Conservation (phyloP, 2,888 invertebrate species). For the Troglohyphantes excavatus region DNA sequence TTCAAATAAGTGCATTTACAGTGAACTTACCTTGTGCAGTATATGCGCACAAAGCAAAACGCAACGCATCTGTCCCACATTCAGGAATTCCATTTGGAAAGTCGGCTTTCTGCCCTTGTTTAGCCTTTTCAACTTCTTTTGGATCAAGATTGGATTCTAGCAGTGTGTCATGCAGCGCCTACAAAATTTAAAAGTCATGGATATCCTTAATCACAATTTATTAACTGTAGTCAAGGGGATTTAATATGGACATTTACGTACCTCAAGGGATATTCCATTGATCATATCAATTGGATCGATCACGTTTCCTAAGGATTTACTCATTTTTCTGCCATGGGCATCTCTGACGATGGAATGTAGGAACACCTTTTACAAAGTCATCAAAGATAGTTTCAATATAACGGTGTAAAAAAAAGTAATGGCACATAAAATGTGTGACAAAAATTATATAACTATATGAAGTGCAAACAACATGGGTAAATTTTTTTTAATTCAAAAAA, state of each 20-base stretch:
- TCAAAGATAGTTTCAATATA: neutral
- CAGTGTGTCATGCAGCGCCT: constrained; percentile 88
- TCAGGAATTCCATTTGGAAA: constrained; percentile 96
- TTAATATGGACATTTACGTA: constrained; percentile 80
- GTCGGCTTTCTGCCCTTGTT: constrained; percentile 86
- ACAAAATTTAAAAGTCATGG: neutral
- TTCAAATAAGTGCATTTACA: no score
- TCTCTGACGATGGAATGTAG: constrained; percentile 98
- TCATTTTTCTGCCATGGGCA: constrained; percentile 99
- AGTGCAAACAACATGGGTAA: no score
- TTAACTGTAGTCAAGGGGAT: neutral
- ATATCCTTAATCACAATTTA: no score
- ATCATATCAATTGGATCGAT: constrained; percentile 99
- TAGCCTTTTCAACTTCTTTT: constrained; percentile 90
- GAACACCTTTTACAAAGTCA: constrained; percentile 87
- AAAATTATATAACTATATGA: no score
- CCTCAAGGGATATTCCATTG: constrained; percentile 90
- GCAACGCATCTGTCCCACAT: constrained; percentile 96
- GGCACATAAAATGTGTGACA: no score
- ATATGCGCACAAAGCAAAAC: constrained; percentile 94
- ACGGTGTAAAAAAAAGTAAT: no score
- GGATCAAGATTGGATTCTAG: constrained; percentile 92
- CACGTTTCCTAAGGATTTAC: constrained; percentile 98
- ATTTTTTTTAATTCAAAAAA: no score
- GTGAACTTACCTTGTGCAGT: constrained; percentile 87